A percentile compares a stretch with the other conserved stretches of the same genome.
Conservation (phyloP, 2,797 vertebrate species). For the Phoebastria nigripes region DNA sequence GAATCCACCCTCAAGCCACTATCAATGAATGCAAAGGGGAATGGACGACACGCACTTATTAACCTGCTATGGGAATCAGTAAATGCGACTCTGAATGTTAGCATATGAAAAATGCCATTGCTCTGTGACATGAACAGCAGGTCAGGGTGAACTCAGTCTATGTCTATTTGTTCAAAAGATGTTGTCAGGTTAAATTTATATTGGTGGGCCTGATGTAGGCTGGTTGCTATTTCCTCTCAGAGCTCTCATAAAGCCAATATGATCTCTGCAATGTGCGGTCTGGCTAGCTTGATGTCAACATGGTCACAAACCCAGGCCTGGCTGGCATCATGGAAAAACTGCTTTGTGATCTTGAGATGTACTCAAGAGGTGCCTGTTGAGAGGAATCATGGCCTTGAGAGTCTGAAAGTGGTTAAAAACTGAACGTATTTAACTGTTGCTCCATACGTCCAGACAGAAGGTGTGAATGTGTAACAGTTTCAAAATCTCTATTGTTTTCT, state of each 20-base stretch:
- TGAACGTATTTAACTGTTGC: not conserved
- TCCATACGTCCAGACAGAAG: rapidly evolving
- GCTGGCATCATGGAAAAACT: not conserved
- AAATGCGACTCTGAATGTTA: not conserved
- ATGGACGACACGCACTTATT: not conserved
- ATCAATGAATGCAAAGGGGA: not conserved
- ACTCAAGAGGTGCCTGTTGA: not conserved
- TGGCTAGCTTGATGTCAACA: not conserved
- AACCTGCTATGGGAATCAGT: not conserved
- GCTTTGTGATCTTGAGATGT: not conserved
- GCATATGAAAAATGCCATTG: not conserved
- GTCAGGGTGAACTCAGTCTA: not conserved
- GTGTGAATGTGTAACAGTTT: not conserved
- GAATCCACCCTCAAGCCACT: not conserved
- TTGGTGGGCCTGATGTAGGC: not conserved
- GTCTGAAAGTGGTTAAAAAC: not conserved
- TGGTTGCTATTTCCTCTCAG: not conserved
- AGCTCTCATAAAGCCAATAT: not conserved
- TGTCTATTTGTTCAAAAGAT: not conserved
- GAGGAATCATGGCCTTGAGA: not conserved
- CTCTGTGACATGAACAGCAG: not conserved
- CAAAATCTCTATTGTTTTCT: not conserved
- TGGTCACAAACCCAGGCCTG: not conserved
- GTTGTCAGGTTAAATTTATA: not conserved
- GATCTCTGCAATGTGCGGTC: not conserved